Evolutionary conservation across 2,888 invertebrate species (phyloP), one percentile per base, ranked within the genome.

Genomic region (Lithophane socia): DNA sequence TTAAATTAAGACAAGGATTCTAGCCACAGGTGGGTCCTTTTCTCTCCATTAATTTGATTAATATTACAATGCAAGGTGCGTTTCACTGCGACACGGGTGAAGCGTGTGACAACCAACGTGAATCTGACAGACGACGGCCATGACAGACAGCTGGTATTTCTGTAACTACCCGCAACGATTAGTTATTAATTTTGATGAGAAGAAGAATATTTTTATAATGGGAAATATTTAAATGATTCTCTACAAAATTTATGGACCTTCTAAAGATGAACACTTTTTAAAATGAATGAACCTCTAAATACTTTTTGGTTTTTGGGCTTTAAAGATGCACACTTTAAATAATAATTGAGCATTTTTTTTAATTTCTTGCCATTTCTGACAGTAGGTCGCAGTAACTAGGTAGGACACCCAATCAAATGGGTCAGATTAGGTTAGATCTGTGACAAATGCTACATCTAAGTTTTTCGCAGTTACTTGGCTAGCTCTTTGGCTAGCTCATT

Each of bases 1-100:
- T 78, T 66, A 21, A 54, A 75, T n/a, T 65, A n/a, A 70, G 63
- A 75, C 54, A 66, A 70, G 82, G 82, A 61, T 70, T 56, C 9
- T 63, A 44, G 58, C 80, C 79, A 42, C 52, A 64, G 58, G 58
- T 65, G 42, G 37, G 37, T 49, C 67, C n/a, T 65, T 47, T 44
- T 37, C 16, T 75, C 24, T 49, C 52, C 16, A 75, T 79, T 56
- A 49, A 49, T 63, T 47, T 80, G 61, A 80, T 68, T 79, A 80
- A 73, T 79, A 68, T 65, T 52, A 47, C 18, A 75, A 60, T 74
- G 64, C 64, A 74, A 67, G 61, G 29, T n/a, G 58, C 54, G 42
- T 44, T 52, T 47, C 16, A 24, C 24, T 42, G 13, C 37, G 52
- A 80, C 37, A 58, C 47, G 80, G 65, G 66, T 54, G 47, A 13